A percentile compares a stretch with the other conserved stretches of the same genome.
phyloP scores from a whole-genome alignment of 2,797 vertebrate genomes.

The Dallia pectoralis region DNA sequence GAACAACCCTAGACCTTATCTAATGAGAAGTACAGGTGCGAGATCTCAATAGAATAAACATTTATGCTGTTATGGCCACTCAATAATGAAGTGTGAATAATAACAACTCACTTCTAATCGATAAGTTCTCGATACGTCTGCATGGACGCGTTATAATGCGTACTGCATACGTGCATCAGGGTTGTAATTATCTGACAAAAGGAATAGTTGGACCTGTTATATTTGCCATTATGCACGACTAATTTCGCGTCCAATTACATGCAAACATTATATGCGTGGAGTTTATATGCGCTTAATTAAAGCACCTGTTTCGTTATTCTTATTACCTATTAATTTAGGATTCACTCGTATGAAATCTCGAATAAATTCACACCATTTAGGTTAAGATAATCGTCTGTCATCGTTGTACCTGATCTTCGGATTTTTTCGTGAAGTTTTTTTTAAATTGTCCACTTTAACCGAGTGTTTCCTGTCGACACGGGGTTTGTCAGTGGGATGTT shows the following conservation, averaged over 20 bases:
- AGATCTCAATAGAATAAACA: neutral
- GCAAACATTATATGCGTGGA: neutral
- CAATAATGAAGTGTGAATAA: conserved; percentile 16
- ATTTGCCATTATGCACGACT: neutral
- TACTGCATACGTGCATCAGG: neutral
- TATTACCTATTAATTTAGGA: neutral
- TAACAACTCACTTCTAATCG: conserved; percentile 12
- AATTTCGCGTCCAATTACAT: neutral
- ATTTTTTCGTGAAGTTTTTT: too few relatives aligned
- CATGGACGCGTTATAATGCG: conserved; percentile 15
- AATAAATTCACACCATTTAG: neutral
- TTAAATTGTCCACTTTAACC: neutral
- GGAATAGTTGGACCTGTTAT: neutral
- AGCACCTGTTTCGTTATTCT: neutral
- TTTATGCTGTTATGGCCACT: conserved; percentile 10
- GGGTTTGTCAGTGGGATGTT: conserved; percentile 10
- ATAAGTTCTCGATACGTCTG: neutral
- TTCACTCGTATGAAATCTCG: neutral
- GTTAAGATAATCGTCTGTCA: neutral
- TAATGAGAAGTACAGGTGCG: neutral
- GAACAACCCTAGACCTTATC: neutral
- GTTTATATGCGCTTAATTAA: neutral
- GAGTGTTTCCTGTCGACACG: conserved; percentile 6
- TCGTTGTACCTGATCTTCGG: neutral
- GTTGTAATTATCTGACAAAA: neutral